Evolutionary conservation across 2,888 invertebrate species (phyloP), one percentile per base, ranked within the genome.

Genomic region (Spatulosminthurus flaviceps): DNA sequence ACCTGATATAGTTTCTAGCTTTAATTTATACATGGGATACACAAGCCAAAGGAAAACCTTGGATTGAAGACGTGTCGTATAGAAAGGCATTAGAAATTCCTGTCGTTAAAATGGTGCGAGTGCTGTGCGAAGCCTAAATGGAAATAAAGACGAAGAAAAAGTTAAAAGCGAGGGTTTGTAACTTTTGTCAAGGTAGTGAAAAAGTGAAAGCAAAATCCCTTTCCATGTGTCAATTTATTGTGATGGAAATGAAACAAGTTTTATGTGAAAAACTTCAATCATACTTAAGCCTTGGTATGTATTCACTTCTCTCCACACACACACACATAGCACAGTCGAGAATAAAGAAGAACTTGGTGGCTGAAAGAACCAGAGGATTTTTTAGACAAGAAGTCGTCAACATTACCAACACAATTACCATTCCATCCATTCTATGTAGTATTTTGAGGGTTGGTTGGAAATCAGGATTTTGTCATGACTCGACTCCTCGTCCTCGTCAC

Each of bases 381-480:
- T 51, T 51, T 5, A 51, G 51, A 51, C 51, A 51, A 51, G 7
- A 51, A 51, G 34, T 51, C 51, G 5, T 51, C 51, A 51, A 51
- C 51, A 51, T 51, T 51, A 51, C 51, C 51, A 51, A 13, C 7
- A 51, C 51, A 51, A 51, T 51, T 51, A 51, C 51, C n/a, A 51
- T 51, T 19, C 51, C 51, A 19, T n/a, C 51, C 1, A 9, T 16
- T 51, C 51, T 19, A n/a, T n/a, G n/a, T n/a, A n/a, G n/a, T n/a
- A n/a, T n/a, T 51, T 51, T 43, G 41, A 19, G 13, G n/a, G 51
- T 28, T 60, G 61, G 24, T 64, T n/a, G 60, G 29, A 64, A 22
- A n/a, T n/a, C 29, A 9, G 64, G 41, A 61, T 74, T 64, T 60
- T 60, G 28, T 28, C 64, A 61, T 74, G 43, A 60, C 21, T 74